phyloP scores from a whole-genome alignment of 1,140 invertebrate genomes.

The Drosophila parvula region DNA sequence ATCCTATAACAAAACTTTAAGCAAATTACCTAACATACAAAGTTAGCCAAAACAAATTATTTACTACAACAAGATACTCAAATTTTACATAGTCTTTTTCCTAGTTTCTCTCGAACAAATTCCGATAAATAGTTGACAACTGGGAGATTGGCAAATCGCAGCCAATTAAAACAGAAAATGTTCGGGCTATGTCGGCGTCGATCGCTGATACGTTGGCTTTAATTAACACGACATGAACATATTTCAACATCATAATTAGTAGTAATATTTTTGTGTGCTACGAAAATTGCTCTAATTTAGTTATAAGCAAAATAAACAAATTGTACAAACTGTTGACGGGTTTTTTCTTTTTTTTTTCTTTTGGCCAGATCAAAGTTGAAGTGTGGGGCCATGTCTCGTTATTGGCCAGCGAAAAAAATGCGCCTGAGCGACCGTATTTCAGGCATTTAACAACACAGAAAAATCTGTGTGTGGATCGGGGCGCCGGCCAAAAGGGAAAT shows the following conservation, averaged over 20 bases:
- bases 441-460: slow-evolving; percentile 28
- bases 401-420: slow-evolving; percentile 10
- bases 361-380: slow-evolving; percentile 25
- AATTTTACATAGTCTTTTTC: neutral
- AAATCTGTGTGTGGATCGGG: slow-evolving; percentile 47
- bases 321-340: slow-evolving; percentile 23
- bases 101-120: neutral
- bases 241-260: slow-evolving; percentile 42
- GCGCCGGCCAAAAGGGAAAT: slow-evolving; percentile 51
- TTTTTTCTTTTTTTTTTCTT: too few species aligned
- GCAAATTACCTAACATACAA: neutral
- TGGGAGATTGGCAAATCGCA: slow-evolving; percentile 24
- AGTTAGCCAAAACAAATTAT: neutral
- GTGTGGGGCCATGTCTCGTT: slow-evolving; percentile 25
- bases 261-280: slow-evolving; percentile 12
- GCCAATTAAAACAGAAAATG: slow-evolving; percentile 33
- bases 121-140: slow-evolving; percentile 29
- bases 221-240: slow-evolving; percentile 40
- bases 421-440: slow-evolving; percentile 8
- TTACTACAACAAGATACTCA: slow-evolving; percentile 13
- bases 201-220: slow-evolving; percentile 28
- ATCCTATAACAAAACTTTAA: neutral
- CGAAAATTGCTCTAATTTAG: slow-evolving; percentile 27
- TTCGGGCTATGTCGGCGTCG: slow-evolving; percentile 6
- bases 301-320: slow-evolving; percentile 24